Evolutionary conservation across 2,113 vertebrate species (phyloP).

Genomic region (Hemicordylus capensis): DNA sequence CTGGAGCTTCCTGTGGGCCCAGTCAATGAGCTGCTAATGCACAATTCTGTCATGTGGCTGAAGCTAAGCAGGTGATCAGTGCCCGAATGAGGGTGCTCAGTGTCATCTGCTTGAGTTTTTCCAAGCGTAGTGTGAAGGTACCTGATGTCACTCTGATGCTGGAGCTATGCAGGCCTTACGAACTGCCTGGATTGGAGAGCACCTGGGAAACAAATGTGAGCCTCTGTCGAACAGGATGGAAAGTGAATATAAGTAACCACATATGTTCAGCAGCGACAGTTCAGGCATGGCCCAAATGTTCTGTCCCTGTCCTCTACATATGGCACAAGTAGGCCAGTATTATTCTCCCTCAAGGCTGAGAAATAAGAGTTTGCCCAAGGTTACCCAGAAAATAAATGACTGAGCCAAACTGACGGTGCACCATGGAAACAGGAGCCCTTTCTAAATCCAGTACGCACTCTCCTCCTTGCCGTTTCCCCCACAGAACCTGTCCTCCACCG

Average conservation of each 20-base stretch:
- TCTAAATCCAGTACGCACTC: not conserved
- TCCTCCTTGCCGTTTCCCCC: not conserved
- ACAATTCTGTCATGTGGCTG: too few relatives aligned
- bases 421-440: not conserved
- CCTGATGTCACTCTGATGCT: not conserved
- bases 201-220: not conserved
- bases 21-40: too few relatives aligned
- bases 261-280: not conserved
- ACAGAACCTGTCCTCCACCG: conserved; percentile 78
- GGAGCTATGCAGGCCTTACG: not conserved
- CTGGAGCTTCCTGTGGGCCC: not conserved
- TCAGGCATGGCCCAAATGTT: too few relatives aligned
- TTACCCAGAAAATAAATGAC: not conserved
- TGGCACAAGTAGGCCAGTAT: not conserved
- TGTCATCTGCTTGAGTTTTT: not conserved
- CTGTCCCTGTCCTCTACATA: too few relatives aligned
- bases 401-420: too few relatives aligned
- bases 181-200: not conserved
- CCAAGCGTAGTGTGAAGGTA: not conserved
- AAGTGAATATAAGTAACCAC: too few relatives aligned
- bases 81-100: too few relatives aligned
- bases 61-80: not conserved
- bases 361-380: not conserved
- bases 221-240: not conserved
- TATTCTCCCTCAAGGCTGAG: not conserved